phyloP scores from a whole-genome alignment of 1,140 invertebrate species.

The Zaprionus kolodkinae region DNA sequence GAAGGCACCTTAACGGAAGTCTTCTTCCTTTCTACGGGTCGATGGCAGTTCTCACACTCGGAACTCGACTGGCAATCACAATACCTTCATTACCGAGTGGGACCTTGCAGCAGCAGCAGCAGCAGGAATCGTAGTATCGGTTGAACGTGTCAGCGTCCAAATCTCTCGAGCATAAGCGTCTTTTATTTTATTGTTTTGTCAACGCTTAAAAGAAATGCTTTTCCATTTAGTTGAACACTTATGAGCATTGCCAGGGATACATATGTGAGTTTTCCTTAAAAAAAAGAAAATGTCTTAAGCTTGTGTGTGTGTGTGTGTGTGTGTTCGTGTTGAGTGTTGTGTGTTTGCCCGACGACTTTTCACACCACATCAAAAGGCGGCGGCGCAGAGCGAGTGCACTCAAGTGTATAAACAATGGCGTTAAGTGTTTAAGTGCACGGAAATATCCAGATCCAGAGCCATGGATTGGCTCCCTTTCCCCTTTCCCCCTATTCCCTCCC shows the following conservation, averaged over 20 bases:
- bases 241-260: slow-evolving; percentile 76
- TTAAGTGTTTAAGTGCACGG: slow-evolving; percentile 82
- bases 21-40: slow-evolving; percentile 30
- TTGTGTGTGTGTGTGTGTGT: slow-evolving; percentile 27
- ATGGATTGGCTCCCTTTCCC: slow-evolving; percentile 30
- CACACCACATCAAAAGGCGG: slow-evolving; percentile 76
- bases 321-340: slow-evolving; percentile 42
- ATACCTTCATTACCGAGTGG: slow-evolving; percentile 71
- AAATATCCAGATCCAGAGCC: slow-evolving; percentile 72
- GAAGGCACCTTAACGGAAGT: slow-evolving; percentile 59
- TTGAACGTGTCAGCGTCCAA: slow-evolving; percentile 14
- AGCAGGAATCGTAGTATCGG: background rate
- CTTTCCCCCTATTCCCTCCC: background rate
- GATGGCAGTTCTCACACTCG: slow-evolving; percentile 55
- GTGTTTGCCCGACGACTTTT: slow-evolving; percentile 69
- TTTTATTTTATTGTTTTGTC: slow-evolving; percentile 81
- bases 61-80: slow-evolving; percentile 51
- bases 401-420: slow-evolving; percentile 82
- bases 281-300: slow-evolving; percentile 62
- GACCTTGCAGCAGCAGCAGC: background rate
- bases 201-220: slow-evolving; percentile 81
- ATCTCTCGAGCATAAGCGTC: slow-evolving; percentile 69
- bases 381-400: slow-evolving; percentile 74
- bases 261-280: slow-evolving; percentile 57
- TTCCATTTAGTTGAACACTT: slow-evolving; percentile 81